These are phyloP conservation scores for Lymantria dispar DNA, from an alignment of 2,888 invertebrate genomes.

Conservation along the genomic window DNA sequence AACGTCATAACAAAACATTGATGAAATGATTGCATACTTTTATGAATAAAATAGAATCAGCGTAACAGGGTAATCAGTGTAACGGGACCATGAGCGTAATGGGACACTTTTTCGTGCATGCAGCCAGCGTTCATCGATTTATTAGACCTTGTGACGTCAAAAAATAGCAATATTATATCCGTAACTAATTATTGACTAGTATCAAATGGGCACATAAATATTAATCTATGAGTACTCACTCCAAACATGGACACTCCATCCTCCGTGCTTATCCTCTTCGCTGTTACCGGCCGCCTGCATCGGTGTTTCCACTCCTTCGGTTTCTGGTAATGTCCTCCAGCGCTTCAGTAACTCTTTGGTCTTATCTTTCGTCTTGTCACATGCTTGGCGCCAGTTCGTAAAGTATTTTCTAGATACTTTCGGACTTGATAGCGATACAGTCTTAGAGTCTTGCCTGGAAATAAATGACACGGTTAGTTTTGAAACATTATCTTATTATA, in stretches of 20 bases:
- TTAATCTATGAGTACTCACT: constrained; percentile 75
- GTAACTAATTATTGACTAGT: background rate
- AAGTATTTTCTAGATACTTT: constrained; percentile 88
- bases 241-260: constrained; percentile 91
- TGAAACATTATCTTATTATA: too few species aligned
- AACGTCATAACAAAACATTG: too few species aligned
- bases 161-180: too few species aligned
- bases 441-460: constrained; percentile 71
- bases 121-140: too few species aligned
- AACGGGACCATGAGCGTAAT: too few species aligned
- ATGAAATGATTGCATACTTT: too few species aligned
- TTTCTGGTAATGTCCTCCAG: constrained; percentile 86
- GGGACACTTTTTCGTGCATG: too few species aligned
- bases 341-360: constrained; percentile 88
- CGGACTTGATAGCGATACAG: constrained; percentile 63
- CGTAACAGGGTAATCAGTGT: too few species aligned
- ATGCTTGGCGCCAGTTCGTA: constrained; percentile 88
- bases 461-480: too few species aligned
- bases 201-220: background rate
- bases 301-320: constrained; percentile 60
- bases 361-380: constrained; percentile 88
- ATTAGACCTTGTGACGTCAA: too few species aligned
- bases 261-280: constrained; percentile 76
- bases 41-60: too few species aligned
- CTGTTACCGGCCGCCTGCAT: constrained; percentile 62